A percentile compares a stretch with the other conserved stretches of the same genome.
These are phyloP conservation scores for Stegophylla sp. DNA, from an alignment of 2,888 invertebrate genomes.

Conservation along the genomic window DNA sequence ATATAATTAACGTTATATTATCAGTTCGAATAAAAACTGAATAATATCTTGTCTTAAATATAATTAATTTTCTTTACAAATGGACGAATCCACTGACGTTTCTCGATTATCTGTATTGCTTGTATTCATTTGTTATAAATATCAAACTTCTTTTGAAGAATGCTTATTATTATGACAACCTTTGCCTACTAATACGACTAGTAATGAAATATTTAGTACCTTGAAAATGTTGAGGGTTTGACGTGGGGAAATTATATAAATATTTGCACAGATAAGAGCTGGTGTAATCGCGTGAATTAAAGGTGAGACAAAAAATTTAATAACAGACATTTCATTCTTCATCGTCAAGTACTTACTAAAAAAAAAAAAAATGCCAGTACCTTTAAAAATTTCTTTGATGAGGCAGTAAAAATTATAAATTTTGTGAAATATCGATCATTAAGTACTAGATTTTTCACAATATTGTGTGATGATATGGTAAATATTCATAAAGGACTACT, in stretches of 20 bases:
- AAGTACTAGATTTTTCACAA: slow-evolving; percentile 60
- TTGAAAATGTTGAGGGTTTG: slow-evolving; percentile 16
- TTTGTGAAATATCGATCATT: slow-evolving; percentile 60
- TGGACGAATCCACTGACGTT: slow-evolving; percentile 28
- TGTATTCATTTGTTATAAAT: slow-evolving; percentile 23
- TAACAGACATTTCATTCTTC: slow-evolving; percentile 44
- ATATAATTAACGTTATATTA: not conserved
- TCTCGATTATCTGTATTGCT: slow-evolving; percentile 23
- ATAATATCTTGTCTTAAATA: slow-evolving; percentile 24
- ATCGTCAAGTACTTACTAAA: slow-evolving; percentile 37
- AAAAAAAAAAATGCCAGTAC: slow-evolving; percentile 49
- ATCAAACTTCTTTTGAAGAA: slow-evolving; percentile 20
- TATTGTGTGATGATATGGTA: slow-evolving; percentile 61
- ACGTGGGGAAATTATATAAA: slow-evolving; percentile 35
- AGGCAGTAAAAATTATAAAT: slow-evolving; percentile 60
- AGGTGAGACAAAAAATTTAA: slow-evolving; percentile 3
- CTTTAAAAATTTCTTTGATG: slow-evolving; percentile 43
- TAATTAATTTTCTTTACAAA: slow-evolving; percentile 26
- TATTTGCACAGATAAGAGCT: not conserved
- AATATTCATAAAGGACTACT: slow-evolving; percentile 50
- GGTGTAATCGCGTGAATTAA: slow-evolving; percentile 31
- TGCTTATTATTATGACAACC: slow-evolving; percentile 14
- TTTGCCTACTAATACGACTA: slow-evolving; percentile 19
- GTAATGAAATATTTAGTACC: slow-evolving; percentile 14
- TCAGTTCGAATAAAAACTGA: not conserved